These are phyloP conservation scores for Urosaurus nigricauda DNA, from an alignment of 2,797 vertebrate species.

Conservation along the genomic window DNA sequence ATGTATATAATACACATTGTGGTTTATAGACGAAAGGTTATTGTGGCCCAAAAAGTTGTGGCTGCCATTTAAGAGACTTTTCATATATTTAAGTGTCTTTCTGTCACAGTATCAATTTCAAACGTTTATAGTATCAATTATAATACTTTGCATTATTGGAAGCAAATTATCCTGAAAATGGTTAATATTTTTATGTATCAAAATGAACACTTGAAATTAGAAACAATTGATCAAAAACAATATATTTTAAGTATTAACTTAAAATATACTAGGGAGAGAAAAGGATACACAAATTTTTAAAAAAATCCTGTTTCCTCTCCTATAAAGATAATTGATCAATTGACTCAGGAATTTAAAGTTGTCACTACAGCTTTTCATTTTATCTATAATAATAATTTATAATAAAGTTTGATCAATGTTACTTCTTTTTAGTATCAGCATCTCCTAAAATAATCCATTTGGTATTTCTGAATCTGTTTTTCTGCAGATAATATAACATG, in stretches of 20 bases:
- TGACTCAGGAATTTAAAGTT: conserved; percentile 82
- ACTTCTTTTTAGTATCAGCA: conserved; percentile 79
- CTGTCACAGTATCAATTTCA: conserved; percentile 53
- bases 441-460: conserved; percentile 83
- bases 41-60: conserved; percentile 38
- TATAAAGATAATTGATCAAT: conserved; percentile 77
- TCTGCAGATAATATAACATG: conserved; percentile 83
- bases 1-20: too few species aligned
- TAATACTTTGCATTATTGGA: conserved; percentile 66
- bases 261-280: conserved; percentile 77
- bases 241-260: conserved; percentile 78
- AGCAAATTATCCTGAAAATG: conserved; percentile 66
- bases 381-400: conserved; percentile 79
- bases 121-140: conserved; percentile 66
- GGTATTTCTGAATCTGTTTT: conserved; percentile 83
- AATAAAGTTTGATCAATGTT: conserved; percentile 78
- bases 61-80: background rate
- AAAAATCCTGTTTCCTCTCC: conserved; percentile 80
- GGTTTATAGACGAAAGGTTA: background rate
- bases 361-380: conserved; percentile 82
- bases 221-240: conserved; percentile 77
- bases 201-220: conserved; percentile 74
- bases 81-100: background rate
- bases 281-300: conserved; percentile 79
- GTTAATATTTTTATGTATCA: conserved; percentile 62